phyloP scores from a whole-genome alignment of 2,113 vertebrate species.

The Canis aureus region DNA sequence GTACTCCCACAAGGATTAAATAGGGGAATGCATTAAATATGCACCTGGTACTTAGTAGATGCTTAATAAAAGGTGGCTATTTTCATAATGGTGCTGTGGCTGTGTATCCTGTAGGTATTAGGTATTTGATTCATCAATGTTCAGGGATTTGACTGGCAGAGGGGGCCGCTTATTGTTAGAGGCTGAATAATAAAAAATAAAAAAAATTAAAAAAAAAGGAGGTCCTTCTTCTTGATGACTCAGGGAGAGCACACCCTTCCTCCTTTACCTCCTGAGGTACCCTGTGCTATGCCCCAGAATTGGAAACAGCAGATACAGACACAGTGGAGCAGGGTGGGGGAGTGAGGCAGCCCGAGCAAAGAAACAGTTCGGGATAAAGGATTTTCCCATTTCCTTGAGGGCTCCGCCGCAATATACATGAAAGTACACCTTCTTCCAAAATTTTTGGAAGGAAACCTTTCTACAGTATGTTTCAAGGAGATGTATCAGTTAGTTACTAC shows the following conservation, averaged over 20 bases:
- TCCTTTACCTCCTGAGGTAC: neutral
- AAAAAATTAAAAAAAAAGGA: neutral
- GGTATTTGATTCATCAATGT: neutral
- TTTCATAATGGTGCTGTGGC: neutral
- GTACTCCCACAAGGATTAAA: neutral
- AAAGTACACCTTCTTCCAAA: neutral
- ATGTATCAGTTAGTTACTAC: constrained; percentile 4
- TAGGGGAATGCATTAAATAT: neutral
- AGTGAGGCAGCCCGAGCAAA: neutral
- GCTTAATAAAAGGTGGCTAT: neutral
- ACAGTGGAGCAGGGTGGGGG: neutral
- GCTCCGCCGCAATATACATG: neutral
- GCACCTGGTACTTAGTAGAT: neutral
- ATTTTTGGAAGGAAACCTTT: constrained; percentile 31
- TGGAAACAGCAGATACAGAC: neutral
- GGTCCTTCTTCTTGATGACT: neutral
- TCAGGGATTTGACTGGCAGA: neutral
- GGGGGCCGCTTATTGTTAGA: neutral
- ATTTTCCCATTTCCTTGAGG: neutral
- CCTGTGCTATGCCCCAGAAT: neutral
- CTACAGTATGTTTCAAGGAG: neutral
- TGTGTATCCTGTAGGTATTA: neutral
- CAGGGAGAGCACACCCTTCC: neutral
- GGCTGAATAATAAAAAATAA: neutral
- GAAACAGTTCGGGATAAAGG: neutral